Conservation (phyloP, 2,797 vertebrate species). For the Enoplosus armatus region DNA sequence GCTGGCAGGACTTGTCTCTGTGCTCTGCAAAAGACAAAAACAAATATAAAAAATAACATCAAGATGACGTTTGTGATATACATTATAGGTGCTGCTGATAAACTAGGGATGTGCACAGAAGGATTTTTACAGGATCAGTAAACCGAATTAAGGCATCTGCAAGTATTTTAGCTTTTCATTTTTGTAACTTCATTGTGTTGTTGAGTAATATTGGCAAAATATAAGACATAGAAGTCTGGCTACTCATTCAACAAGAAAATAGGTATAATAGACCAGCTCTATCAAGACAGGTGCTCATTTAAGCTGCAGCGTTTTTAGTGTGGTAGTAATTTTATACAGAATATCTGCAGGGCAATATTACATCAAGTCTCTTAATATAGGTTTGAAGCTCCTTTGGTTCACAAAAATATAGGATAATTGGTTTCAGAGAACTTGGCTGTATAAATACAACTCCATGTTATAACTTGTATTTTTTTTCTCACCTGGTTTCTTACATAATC, state of each 20-base stretch:
- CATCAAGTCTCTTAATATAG: constrained; percentile 7
- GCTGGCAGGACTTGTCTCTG: constrained; percentile 94
- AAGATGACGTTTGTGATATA: not conserved
- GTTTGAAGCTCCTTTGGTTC: constrained; percentile 16
- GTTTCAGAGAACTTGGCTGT: not conserved
- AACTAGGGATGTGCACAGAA: not conserved
- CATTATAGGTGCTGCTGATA: not conserved
- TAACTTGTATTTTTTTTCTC: constrained; percentile 13
- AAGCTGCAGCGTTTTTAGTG: not conserved
- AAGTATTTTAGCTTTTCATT: constrained; percentile 4
- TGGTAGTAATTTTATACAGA: not conserved
- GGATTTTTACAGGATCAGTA: not conserved
- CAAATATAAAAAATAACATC: constrained; percentile 16
- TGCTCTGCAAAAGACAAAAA: constrained; percentile 87
- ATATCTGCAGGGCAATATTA: constrained; percentile 20
- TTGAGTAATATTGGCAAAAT: constrained; percentile 19
- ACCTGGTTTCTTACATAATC: constrained; percentile 44
- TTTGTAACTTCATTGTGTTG: constrained; percentile 1
- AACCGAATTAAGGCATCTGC: not conserved
- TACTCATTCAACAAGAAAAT: not conserved
- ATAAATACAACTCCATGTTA: constrained; percentile 13
- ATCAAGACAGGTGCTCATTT: constrained; percentile 1
- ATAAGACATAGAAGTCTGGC: not conserved
- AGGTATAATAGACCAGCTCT: not conserved
- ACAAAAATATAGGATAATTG: not conserved